Percentiles rank a stretch among this genome's conserved stretches.
These are phyloP conservation scores for Dipodomys spectabilis DNA, from an alignment of 2,113 vertebrate genomes.

Conservation along the genomic window DNA sequence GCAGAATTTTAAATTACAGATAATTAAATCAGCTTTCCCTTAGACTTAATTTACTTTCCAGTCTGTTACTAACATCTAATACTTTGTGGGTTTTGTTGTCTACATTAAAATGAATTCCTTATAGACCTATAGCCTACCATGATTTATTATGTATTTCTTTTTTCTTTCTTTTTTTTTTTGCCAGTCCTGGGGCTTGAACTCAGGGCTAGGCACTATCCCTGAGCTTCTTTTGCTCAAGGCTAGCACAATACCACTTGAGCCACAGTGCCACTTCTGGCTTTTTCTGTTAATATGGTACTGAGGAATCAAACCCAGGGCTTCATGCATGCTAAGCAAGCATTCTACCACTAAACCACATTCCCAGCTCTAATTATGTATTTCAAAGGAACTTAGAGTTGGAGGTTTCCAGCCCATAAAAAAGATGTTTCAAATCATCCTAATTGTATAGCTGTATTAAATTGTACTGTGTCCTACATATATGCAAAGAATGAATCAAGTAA, in stretches of 20 bases:
- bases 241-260: no score
- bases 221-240: no score
- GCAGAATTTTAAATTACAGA: not conserved
- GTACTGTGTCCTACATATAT: not conserved
- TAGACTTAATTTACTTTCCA: not conserved
- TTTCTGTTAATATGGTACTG: no score
- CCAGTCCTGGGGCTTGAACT: no score
- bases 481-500: not conserved
- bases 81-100: not conserved
- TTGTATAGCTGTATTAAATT: not conserved
- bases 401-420: not conserved
- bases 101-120: not conserved
- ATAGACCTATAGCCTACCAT: not conserved
- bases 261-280: no score
- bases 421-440: not conserved
- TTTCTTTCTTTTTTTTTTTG: no score
- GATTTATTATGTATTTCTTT: not conserved
- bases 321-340: no score
- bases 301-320: no score
- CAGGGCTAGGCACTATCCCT: no score
- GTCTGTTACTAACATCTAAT: not conserved
- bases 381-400: not conserved
- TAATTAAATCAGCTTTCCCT: not conserved
- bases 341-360: no score
- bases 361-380: not conserved